These are phyloP conservation scores for Thamnaconus septentrionalis DNA, from an alignment of 2,113 vertebrate genomes.

Conservation along the genomic window DNA sequence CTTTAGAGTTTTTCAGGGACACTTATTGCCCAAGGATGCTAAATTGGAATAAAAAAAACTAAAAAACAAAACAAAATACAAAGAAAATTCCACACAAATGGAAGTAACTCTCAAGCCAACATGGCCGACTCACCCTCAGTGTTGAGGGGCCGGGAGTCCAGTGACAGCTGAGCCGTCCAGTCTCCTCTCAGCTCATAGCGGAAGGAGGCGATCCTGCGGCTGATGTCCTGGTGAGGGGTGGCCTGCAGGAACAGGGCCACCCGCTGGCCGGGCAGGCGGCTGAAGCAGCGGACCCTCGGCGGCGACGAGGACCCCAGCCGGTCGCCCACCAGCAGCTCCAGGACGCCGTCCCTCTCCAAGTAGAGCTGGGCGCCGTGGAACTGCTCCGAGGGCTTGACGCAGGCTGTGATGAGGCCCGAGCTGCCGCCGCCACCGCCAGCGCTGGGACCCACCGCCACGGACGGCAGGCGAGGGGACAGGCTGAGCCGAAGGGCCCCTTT, in stretches of 20 bases:
- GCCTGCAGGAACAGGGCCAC: constrained; percentile 89
- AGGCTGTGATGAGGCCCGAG: constrained; percentile 77
- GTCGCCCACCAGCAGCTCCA: constrained; percentile 88
- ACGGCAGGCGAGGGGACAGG: constrained; percentile 82
- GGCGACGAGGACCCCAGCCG: constrained; percentile 52
- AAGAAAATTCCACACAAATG: too few relatives aligned
- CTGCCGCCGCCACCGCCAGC: constrained; percentile 59
- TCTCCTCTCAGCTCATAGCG: constrained; percentile 86
- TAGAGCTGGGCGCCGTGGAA: constrained; percentile 91
- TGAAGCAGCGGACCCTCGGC: constrained; percentile 82
- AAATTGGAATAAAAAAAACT: too few relatives aligned
- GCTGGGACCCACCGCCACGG: constrained; percentile 54
- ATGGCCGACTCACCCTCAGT: constrained; percentile 78
- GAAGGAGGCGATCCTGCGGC: constrained; percentile 87
- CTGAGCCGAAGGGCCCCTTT: constrained; percentile 86
- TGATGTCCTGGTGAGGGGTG: constrained; percentile 89
- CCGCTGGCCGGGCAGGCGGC: constrained; percentile 80
- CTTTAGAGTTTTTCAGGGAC: too few relatives aligned
- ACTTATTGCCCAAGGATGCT: too few relatives aligned
- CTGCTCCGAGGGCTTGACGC: constrained; percentile 80
- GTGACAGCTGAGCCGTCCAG: constrained; percentile 72
- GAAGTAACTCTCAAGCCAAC: constrained; percentile 1
- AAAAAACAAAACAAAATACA: too few relatives aligned
- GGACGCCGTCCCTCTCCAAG: constrained; percentile 81
- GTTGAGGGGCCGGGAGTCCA: constrained; percentile 71